Conservation (phyloP, 2,888 invertebrate genomes). For the Urechis unicinctus region DNA sequence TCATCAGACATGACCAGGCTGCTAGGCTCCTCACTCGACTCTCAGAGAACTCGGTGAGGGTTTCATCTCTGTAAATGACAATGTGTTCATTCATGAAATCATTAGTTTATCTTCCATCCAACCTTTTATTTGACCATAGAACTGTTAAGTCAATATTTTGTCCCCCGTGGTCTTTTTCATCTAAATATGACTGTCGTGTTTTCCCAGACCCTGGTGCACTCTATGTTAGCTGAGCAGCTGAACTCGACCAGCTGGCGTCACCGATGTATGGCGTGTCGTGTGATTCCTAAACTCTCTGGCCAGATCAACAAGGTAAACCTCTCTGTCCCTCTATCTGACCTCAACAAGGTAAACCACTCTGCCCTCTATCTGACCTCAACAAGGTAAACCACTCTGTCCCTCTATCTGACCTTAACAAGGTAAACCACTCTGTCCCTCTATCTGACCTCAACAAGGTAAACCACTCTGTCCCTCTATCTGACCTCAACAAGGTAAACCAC, state of each 20-base stretch:
- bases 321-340: too few species aligned
- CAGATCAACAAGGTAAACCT: constrained; percentile 41
- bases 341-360: too few species aligned
- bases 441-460: too few species aligned
- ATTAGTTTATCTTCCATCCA: too few species aligned
- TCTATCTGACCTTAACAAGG: too few species aligned
- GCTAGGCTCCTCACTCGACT: constrained; percentile 39
- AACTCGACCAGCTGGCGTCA: constrained; percentile 49
- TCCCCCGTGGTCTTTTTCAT: not conserved
- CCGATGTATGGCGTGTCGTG: constrained; percentile 46
- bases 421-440: too few species aligned
- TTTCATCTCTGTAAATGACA: not conserved
- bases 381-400: too few species aligned
- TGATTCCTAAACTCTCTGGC: constrained; percentile 42
- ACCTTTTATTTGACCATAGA: too few species aligned
- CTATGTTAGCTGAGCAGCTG: constrained; percentile 48
- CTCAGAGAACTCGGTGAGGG: constrained; percentile 39
- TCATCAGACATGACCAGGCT: constrained; percentile 40
- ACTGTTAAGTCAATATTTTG: not conserved
- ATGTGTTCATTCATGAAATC: not conserved
- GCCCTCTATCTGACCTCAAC: too few species aligned
- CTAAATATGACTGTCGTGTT: not conserved
- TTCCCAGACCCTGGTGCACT: constrained; percentile 47
- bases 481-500: too few species aligned
- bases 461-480: too few species aligned